Percentiles rank a stretch among this genome's conserved stretches.
These are phyloP conservation scores for Subanguina moxae DNA, from an alignment of 1,140 invertebrate species.

Conservation along the genomic window DNA sequence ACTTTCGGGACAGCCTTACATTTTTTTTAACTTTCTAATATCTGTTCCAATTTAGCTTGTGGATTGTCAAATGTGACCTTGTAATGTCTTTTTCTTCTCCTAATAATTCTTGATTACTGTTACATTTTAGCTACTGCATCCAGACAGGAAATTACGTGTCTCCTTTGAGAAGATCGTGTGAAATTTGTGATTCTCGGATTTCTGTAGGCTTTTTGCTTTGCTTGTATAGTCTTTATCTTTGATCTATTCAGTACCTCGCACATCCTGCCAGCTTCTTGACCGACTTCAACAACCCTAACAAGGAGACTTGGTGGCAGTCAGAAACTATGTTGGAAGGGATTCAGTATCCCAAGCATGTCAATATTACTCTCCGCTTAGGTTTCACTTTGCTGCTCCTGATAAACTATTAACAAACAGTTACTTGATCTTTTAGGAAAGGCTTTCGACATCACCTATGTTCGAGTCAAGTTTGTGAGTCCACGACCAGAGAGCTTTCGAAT, in stretches of 20 bases:
- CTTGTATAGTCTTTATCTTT: neutral
- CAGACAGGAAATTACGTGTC: too few species aligned
- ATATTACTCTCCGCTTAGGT: slow-evolving; percentile 84
- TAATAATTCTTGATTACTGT: too few species aligned
- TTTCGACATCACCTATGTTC: slow-evolving; percentile 92
- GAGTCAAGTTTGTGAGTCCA: slow-evolving; percentile 85
- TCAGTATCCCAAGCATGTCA: slow-evolving; percentile 82
- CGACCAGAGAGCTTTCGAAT: slow-evolving; percentile 94
- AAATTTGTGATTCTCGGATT: too few species aligned
- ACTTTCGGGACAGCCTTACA: too few species aligned
- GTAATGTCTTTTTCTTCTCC: too few species aligned
- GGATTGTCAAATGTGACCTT: too few species aligned
- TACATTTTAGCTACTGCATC: too few species aligned
- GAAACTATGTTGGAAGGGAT: slow-evolving; percentile 90
- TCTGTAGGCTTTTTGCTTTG: too few species aligned
- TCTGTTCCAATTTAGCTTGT: too few species aligned
- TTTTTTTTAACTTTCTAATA: too few species aligned
- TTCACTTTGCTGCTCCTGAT: slow-evolving; percentile 54
- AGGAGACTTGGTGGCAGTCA: slow-evolving; percentile 96
- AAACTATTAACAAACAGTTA: neutral
- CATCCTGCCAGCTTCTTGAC: slow-evolving; percentile 79
- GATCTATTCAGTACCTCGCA: slow-evolving; percentile 56
- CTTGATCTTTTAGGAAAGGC: slow-evolving; percentile 71
- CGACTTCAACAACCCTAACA: slow-evolving; percentile 80
- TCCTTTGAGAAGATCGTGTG: too few species aligned